These are phyloP conservation scores for Etheostoma nigrum DNA, from an alignment of 2,797 vertebrate species.

Conservation along the genomic window DNA sequence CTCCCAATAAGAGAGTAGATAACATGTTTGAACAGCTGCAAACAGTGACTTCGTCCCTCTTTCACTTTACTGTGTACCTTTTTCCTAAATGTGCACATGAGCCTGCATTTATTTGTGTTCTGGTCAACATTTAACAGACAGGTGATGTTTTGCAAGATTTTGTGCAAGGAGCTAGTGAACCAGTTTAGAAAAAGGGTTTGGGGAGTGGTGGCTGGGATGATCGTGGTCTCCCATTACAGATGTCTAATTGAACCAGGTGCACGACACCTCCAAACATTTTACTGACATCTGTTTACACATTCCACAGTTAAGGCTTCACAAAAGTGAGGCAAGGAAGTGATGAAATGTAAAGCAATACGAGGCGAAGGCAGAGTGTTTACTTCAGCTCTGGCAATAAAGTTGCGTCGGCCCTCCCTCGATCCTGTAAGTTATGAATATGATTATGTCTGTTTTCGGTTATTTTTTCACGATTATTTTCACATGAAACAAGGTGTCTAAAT, in stretches of 20 bases:
- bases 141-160: not conserved
- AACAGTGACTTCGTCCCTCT: conserved; percentile 57
- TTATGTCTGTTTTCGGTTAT: conserved; percentile 49
- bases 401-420: conserved; percentile 14
- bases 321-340: conserved; percentile 40
- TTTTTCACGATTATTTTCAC: conserved; percentile 63
- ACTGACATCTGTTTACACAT: conserved; percentile 13
- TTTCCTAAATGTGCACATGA: conserved; percentile 19
- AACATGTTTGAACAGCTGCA: conserved; percentile 77
- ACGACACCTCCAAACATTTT: not conserved
- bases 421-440: conserved; percentile 54
- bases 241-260: no score
- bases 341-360: conserved; percentile 50
- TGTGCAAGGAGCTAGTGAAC: not conserved
- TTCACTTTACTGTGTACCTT: conserved; percentile 38
- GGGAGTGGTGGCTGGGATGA: not conserved
- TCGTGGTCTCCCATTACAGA: not conserved
- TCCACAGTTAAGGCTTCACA: not conserved
- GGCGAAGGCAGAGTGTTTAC: conserved; percentile 13
- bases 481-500: conserved; percentile 60
- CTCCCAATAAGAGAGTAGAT: conserved; percentile 60
- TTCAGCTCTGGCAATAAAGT: conserved; percentile 13
- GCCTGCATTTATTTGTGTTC: conserved; percentile 38
- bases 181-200: not conserved
- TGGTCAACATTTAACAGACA: conserved; percentile 14